phyloP scores from a whole-genome alignment of 2,888 invertebrate species.

The Icerya purchasi region DNA sequence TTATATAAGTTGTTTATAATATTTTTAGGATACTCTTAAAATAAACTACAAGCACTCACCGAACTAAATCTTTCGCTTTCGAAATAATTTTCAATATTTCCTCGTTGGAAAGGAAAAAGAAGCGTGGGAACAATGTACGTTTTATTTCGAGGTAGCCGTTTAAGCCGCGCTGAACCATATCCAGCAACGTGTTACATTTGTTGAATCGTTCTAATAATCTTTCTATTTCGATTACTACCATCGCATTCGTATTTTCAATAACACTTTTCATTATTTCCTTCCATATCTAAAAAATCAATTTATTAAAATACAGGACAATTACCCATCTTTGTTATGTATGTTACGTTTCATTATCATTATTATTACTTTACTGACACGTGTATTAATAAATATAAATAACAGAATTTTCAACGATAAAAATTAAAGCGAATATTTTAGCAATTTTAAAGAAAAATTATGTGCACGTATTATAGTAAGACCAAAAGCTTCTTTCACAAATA shows the following conservation, averaged over 20 bases:
- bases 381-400: constrained; percentile 6
- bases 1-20: too few relatives aligned
- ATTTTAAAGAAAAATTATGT: too few relatives aligned
- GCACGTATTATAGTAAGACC: too few relatives aligned
- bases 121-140: constrained; percentile 61
- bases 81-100: constrained; percentile 54
- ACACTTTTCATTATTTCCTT: constrained; percentile 80
- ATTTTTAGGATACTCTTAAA: too few relatives aligned
- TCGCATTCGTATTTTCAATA: constrained; percentile 50
- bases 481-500: too few relatives aligned
- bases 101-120: constrained; percentile 62
- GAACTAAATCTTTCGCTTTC: constrained; percentile 75
- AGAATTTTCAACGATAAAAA: too few relatives aligned
- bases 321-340: background rate
- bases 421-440: too few relatives aligned
- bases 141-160: constrained; percentile 77
- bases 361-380: background rate
- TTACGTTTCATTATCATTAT: background rate
- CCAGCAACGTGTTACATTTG: constrained; percentile 54
- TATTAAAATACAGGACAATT: background rate
- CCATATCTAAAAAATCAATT: constrained; percentile 70
- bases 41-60: constrained; percentile 6
- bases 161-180: constrained; percentile 72
- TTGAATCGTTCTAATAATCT: constrained; percentile 53
- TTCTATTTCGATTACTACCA: constrained; percentile 68